These are phyloP conservation scores for Norana najaformis DNA, from an alignment of 2,888 invertebrate genomes.

Conservation along the genomic window DNA sequence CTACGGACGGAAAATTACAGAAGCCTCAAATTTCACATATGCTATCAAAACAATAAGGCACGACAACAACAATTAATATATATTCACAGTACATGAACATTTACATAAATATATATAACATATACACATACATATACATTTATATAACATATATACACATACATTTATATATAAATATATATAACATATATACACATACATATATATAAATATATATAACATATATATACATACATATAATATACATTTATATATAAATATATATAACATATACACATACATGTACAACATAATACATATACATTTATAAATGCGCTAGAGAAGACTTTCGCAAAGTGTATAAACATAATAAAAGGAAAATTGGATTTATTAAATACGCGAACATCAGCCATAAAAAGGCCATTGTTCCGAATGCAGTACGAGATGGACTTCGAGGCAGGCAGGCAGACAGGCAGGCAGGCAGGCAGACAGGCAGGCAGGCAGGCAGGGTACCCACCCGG, in stretches of 20 bases:
- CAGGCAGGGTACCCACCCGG: not conserved
- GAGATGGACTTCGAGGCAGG: not conserved
- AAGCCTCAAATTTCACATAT: not conserved
- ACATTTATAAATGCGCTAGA: too few species aligned
- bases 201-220: not conserved
- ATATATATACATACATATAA: not conserved
- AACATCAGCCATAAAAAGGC: not conserved
- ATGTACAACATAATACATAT: too few species aligned
- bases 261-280: not conserved
- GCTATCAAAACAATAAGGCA: not conserved
- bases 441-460: not conserved
- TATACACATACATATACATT: too few species aligned
- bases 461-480: too few species aligned
- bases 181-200: not conserved
- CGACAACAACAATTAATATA: not conserved
- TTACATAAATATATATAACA: too few species aligned
- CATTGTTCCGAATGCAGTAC: not conserved
- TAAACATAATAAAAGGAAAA: not conserved
- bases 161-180: too few species aligned
- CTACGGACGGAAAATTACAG: not conserved
- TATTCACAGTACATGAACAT: too few species aligned
- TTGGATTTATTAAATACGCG: constrained; percentile 13
- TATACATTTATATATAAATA: not conserved
- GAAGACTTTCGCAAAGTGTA: not conserved
- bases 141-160: too few species aligned